phyloP scores from a whole-genome alignment of 2,797 vertebrate species.

The Sphaeramia orbicularis region DNA sequence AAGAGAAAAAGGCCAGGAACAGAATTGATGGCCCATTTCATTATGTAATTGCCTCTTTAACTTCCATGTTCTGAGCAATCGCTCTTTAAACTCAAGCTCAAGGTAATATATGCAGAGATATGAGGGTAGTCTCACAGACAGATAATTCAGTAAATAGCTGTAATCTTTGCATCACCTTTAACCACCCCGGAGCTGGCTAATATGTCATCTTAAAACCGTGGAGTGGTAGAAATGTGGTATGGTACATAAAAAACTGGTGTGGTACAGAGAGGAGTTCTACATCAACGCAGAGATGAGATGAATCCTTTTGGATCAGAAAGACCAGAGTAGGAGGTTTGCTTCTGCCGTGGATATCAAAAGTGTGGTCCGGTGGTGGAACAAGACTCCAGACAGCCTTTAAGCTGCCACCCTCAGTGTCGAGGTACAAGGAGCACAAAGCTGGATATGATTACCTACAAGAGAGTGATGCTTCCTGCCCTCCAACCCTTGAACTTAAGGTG shows the following conservation, averaged over 20 bases:
- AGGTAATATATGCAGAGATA: slow-evolving; percentile 83
- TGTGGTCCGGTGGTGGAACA: slow-evolving; percentile 62
- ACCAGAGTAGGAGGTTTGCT: slow-evolving; percentile 15
- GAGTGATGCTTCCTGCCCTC: slow-evolving; percentile 81
- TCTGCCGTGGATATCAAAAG: slow-evolving; percentile 64
- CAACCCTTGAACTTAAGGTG: slow-evolving; percentile 79
- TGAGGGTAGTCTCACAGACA: slow-evolving; percentile 79
- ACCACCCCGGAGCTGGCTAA: slow-evolving; percentile 73
- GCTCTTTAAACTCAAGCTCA: slow-evolving; percentile 85
- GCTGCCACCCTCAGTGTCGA: slow-evolving; percentile 75
- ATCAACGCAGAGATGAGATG: slow-evolving; percentile 11
- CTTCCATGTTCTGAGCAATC: slow-evolving; percentile 84
- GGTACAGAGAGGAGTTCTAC: slow-evolving; percentile 48
- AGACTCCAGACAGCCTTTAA: slow-evolving; percentile 75
- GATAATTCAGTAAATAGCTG: slow-evolving; percentile 85
- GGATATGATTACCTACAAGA: slow-evolving; percentile 88
- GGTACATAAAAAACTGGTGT: slow-evolving; percentile 51
- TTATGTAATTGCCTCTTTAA: slow-evolving; percentile 88
- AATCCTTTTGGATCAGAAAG: slow-evolving; percentile 48
- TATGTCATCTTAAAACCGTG: slow-evolving; percentile 73
- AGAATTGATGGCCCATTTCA: slow-evolving; percentile 87
- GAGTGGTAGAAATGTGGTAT: slow-evolving; percentile 56
- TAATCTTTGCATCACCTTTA: slow-evolving; percentile 84
- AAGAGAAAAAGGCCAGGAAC: slow-evolving; percentile 81
- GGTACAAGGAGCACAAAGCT: slow-evolving; percentile 82